Percentiles rank a stretch among this genome's conserved stretches.
Evolutionary conservation across 2,113 vertebrate genomes (phyloP).

Genomic region (Illadopsis cleaveri): DNA sequence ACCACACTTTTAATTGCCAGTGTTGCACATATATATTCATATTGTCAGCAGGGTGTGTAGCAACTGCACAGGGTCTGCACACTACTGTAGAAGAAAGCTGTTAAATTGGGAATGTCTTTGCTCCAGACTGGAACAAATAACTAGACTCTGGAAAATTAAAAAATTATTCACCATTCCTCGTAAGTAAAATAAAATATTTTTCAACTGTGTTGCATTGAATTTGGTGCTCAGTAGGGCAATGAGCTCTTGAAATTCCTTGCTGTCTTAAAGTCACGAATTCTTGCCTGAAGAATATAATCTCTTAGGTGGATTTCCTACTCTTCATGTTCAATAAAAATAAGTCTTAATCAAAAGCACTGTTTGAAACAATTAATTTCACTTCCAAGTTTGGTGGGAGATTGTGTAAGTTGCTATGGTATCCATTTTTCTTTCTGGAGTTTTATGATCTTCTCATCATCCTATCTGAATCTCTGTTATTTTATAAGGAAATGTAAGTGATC

Average conservation of each 20-base stretch:
- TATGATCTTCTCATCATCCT: neutral
- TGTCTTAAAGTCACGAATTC: neutral
- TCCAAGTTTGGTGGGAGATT: neutral
- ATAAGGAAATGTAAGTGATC: neutral
- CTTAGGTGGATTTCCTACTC: neutral
- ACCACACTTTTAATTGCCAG: conserved; percentile 38
- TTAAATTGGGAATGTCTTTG: neutral
- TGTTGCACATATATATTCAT: neutral
- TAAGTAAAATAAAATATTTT: neutral
- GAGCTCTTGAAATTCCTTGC: neutral
- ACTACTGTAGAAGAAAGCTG: neutral
- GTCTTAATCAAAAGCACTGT: neutral
- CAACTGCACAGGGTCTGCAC: neutral
- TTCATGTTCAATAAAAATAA: neutral
- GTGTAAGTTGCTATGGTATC: neutral
- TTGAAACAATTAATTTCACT: neutral
- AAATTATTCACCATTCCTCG: neutral
- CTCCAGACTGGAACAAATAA: neutral
- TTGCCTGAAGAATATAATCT: neutral
- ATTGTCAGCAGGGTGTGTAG: neutral
- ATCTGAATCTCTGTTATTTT: neutral
- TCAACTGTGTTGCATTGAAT: neutral
- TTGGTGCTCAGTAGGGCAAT: neutral
- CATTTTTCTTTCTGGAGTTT: neutral
- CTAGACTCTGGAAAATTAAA: neutral